Evolutionary conservation across 2,113 vertebrate species (phyloP).

Genomic region (Eulemur rufifrons): DNA sequence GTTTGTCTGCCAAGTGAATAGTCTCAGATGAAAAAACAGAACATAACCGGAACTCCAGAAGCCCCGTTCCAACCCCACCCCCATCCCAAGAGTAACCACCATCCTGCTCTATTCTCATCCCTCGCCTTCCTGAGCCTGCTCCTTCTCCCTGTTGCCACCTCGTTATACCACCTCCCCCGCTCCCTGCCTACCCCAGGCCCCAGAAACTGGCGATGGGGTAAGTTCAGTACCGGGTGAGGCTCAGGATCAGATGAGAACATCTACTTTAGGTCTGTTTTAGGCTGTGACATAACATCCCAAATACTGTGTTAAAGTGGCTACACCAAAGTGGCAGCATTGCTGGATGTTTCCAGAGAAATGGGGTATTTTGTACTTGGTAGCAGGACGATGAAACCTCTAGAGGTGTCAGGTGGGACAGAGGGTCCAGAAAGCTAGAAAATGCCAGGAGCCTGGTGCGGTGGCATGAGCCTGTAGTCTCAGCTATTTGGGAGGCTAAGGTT

Average conservation of each 20-base stretch:
- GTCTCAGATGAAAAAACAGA: not conserved
- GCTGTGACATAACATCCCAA: not conserved
- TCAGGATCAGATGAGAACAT: not conserved
- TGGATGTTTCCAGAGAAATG: not conserved
- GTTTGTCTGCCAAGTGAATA: not conserved
- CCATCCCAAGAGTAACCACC: not conserved
- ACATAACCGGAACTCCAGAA: not conserved
- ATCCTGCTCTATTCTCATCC: not conserved
- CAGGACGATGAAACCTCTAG: not conserved
- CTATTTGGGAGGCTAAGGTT: not conserved
- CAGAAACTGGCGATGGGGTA: not conserved
- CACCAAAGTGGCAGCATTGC: not conserved
- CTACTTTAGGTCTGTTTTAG: not conserved
- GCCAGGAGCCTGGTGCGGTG: not conserved
- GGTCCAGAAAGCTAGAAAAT: not conserved
- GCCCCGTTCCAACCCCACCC: not conserved
- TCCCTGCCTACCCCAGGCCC: not conserved
- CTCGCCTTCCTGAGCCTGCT: not conserved
- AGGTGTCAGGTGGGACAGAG: not conserved
- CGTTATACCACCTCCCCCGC: too few relatives aligned
- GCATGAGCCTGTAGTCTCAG: not conserved
- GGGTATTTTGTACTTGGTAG: not conserved
- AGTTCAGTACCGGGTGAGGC: not conserved
- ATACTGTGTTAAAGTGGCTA: not conserved
- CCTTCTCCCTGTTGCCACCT: not conserved